Evolutionary conservation across 2,888 invertebrate genomes (phyloP).

Genomic region (Nasonovia ribisnigri): DNA sequence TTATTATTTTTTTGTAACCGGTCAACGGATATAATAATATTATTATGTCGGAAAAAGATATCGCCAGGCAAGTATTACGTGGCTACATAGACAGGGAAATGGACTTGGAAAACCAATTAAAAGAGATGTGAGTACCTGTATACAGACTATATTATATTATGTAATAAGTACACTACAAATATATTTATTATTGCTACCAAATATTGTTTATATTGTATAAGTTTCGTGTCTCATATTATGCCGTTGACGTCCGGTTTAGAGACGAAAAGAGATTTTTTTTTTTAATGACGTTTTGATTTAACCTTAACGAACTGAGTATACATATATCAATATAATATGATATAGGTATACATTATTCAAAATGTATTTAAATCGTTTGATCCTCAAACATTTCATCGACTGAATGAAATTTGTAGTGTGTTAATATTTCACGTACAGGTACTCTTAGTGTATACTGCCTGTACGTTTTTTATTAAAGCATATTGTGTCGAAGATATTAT

Average conservation of each 20-base stretch:
- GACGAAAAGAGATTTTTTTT: neutral
- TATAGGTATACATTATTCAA: neutral
- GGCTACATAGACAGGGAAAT: conserved; percentile 51
- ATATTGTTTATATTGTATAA: neutral
- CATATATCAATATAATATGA: too few species aligned
- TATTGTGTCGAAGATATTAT: neutral
- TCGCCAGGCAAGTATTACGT: conserved; percentile 8
- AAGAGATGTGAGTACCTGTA: conserved; percentile 55
- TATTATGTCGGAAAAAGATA: conserved; percentile 48
- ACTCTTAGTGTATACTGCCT: neutral
- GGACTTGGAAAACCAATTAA: conserved; percentile 38
- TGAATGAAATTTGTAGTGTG: neutral
- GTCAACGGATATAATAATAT: neutral
- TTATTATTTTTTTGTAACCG: neutral
- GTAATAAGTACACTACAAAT: neutral
- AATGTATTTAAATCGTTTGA: neutral
- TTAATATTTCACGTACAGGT: neutral
- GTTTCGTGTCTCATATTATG: neutral
- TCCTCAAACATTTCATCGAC: neutral
- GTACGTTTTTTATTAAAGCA: neutral
- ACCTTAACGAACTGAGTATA: neutral
- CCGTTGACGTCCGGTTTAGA: neutral
- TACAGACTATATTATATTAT: neutral
- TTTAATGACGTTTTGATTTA: neutral
- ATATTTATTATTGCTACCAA: neutral